phyloP scores from a whole-genome alignment of 1,140 invertebrate genomes.

The Drosophila sp. region DNA sequence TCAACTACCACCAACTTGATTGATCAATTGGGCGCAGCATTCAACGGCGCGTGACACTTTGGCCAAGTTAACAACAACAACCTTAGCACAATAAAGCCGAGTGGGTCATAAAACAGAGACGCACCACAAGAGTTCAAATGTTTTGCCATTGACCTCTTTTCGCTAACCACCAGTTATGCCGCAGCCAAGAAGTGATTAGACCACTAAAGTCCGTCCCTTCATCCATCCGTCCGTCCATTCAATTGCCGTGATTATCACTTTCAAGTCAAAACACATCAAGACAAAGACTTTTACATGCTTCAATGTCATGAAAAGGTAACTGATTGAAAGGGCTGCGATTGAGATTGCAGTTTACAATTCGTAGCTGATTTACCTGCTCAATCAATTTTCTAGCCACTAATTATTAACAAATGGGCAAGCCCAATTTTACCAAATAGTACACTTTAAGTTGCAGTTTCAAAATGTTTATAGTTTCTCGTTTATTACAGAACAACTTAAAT shows the following conservation, averaged over 20 bases:
- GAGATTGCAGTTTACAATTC: slow-evolving; percentile 19
- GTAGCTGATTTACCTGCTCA: background rate
- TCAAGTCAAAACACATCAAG: slow-evolving; percentile 45
- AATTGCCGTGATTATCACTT: slow-evolving; percentile 66
- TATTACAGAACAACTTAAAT: no score
- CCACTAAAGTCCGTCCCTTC: background rate
- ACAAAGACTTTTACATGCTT: slow-evolving; percentile 28
- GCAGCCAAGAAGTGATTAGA: slow-evolving; percentile 25
- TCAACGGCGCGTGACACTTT: slow-evolving; percentile 72
- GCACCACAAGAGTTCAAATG: slow-evolving; percentile 71
- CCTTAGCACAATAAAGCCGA: slow-evolving; percentile 23
- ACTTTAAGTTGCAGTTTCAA: background rate
- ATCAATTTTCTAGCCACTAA: slow-evolving; percentile 8
- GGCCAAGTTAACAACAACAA: slow-evolving; percentile 50
- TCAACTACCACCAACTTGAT: slow-evolving; percentile 16
- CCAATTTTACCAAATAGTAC: background rate
- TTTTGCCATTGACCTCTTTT: slow-evolving; percentile 79
- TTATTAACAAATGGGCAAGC: slow-evolving; percentile 2
- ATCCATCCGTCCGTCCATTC: slow-evolving; percentile 28
- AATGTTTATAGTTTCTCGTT: background rate
- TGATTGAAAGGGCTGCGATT: slow-evolving; percentile 60
- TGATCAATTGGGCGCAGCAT: slow-evolving; percentile 57
- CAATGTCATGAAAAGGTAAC: slow-evolving; percentile 50
- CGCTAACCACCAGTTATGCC: slow-evolving; percentile 18
- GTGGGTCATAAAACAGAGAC: slow-evolving; percentile 39